Evolutionary conservation across 1,140 invertebrate genomes (phyloP).

Genomic region (Gonioctena quinquepunctata): DNA sequence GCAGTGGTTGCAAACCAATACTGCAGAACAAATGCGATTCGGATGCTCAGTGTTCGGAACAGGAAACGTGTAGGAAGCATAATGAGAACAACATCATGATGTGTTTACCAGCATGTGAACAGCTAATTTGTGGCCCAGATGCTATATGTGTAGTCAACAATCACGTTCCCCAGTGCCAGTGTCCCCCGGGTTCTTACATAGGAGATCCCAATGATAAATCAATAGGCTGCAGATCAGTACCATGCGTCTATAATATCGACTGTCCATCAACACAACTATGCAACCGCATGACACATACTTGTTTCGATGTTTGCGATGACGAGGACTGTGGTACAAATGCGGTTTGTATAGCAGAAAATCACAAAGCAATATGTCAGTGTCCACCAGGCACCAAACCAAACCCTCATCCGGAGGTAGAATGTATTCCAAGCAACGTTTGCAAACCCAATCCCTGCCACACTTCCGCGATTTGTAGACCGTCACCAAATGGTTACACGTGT

Average conservation of each 20-base stretch:
- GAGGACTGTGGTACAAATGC: slow-evolving; percentile 85
- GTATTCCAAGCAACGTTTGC: slow-evolving; percentile 70
- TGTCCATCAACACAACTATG: slow-evolving; percentile 78
- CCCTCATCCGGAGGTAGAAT: slow-evolving; percentile 80
- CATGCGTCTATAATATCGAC: slow-evolving; percentile 84
- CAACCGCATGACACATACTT: slow-evolving; percentile 80
- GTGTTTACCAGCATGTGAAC: slow-evolving; percentile 77
- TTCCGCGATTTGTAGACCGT: slow-evolving; percentile 74
- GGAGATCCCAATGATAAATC: slow-evolving; percentile 79
- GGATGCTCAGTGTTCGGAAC: slow-evolving; percentile 80
- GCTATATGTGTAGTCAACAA: slow-evolving; percentile 86
- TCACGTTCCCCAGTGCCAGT: slow-evolving; percentile 85
- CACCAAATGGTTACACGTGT: slow-evolving; percentile 68
- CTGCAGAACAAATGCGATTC: slow-evolving; percentile 75
- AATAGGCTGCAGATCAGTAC: slow-evolving; percentile 76
- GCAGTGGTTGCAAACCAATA: slow-evolving; percentile 76
- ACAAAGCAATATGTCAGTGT: slow-evolving; percentile 79
- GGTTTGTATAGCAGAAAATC: slow-evolving; percentile 84
- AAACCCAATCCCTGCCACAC: slow-evolving; percentile 79
- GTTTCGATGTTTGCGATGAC: slow-evolving; percentile 77
- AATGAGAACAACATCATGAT: slow-evolving; percentile 48
- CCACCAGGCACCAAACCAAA: slow-evolving; percentile 79
- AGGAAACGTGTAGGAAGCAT: slow-evolving; percentile 69
- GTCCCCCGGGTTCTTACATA: slow-evolving; percentile 79
- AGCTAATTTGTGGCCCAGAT: slow-evolving; percentile 77